Evolutionary conservation across 35 echinoderm and acorn worm species (phyloP).

Genomic region (Eucidaris tribuloides): DNA sequence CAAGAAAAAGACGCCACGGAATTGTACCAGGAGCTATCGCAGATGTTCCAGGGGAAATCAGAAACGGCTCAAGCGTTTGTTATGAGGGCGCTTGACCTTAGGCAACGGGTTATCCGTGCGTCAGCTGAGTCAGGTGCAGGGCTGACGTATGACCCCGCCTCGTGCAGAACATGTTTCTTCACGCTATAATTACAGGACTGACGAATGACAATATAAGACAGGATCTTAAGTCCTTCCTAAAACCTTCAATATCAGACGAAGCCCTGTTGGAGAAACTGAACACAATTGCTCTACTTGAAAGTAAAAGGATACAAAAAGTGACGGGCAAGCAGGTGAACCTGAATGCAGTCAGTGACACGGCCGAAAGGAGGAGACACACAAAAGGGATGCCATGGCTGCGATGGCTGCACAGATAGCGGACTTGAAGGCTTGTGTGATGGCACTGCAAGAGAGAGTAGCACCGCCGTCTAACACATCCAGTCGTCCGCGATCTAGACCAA

Average conservation of each 20-base stretch:
- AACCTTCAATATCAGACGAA: slow-evolving; percentile 14
- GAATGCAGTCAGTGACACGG: too few relatives aligned
- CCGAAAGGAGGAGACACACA: too few relatives aligned
- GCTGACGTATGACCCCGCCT: slow-evolving; percentile 37
- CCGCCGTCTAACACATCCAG: too few relatives aligned
- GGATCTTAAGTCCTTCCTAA: slow-evolving; percentile 25
- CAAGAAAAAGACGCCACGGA: slow-evolving; percentile 48
- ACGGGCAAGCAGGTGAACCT: too few relatives aligned
- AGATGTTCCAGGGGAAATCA: not conserved
- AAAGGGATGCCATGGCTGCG: too few relatives aligned
- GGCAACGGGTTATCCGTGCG: slow-evolving; percentile 34
- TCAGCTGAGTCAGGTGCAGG: slow-evolving; percentile 1
- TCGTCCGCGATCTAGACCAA: too few relatives aligned
- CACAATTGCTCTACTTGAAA: not conserved
- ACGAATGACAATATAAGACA: slow-evolving; percentile 22
- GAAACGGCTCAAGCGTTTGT: slow-evolving; percentile 53
- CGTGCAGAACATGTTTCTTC: slow-evolving; percentile 54
- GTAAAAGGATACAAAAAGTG: not conserved
- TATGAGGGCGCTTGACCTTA: slow-evolving; percentile 42
- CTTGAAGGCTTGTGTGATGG: too few relatives aligned
- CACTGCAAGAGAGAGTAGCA: too few relatives aligned
- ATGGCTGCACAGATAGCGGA: too few relatives aligned
- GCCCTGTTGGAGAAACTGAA: slow-evolving; percentile 16
- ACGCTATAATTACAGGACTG: slow-evolving; percentile 51
- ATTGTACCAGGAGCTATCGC: slow-evolving; percentile 45